Percentiles rank a stretch among this genome's conserved stretches.
These are phyloP conservation scores for Acanthornis magna DNA, from an alignment of 2,797 vertebrate species.

Conservation along the genomic window DNA sequence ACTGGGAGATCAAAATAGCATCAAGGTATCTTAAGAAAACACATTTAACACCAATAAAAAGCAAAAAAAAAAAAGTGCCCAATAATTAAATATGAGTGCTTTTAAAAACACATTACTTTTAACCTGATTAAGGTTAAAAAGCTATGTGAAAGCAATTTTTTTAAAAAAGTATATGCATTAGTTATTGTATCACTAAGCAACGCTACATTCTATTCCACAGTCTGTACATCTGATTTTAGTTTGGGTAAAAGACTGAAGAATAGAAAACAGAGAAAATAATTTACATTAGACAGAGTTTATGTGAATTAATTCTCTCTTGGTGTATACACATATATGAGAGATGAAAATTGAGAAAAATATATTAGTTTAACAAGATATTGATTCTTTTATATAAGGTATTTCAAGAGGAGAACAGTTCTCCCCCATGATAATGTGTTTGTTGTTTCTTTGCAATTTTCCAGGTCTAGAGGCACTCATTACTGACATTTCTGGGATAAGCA, in stretches of 20 bases:
- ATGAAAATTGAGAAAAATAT: background rate
- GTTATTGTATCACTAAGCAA: background rate
- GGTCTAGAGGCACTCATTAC: background rate
- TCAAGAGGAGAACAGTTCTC: background rate
- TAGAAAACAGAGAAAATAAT: background rate
- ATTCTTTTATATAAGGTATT: background rate
- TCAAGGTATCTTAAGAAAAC: background rate
- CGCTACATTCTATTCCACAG: background rate
- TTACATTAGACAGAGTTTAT: background rate
- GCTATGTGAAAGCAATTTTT: background rate
- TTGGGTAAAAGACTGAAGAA: background rate
- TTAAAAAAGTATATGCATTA: background rate
- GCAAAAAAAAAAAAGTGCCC: fast-evolving
- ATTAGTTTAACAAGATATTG: background rate
- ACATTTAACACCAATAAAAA: background rate
- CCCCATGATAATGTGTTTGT: background rate
- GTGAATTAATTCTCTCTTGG: background rate
- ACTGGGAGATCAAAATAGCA: background rate
- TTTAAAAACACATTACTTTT: background rate
- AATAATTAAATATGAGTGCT: background rate
- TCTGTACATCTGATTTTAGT: background rate
- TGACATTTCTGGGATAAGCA: background rate
- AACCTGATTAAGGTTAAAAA: background rate
- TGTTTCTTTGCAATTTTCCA: background rate
- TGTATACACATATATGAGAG: background rate